Percentiles rank a stretch among this genome's conserved stretches.
Conservation (phyloP, 2,888 invertebrate genomes). For the Epinotia bilunana region DNA sequence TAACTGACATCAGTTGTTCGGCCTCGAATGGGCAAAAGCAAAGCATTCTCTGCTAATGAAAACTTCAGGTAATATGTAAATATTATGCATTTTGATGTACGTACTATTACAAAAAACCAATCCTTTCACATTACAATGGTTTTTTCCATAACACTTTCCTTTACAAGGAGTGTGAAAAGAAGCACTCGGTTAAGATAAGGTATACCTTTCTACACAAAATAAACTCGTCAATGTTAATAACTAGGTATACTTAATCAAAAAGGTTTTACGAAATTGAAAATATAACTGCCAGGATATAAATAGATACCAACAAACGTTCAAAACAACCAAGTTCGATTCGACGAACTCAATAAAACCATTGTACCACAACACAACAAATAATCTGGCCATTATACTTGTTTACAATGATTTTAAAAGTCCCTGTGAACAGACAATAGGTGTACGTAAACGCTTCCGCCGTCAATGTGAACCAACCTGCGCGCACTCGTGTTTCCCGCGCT, state of each 20-base stretch:
- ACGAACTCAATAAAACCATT: constrained; percentile 23
- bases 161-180: too few relatives aligned
- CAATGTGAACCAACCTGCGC: constrained; percentile 27
- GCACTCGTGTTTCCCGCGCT: constrained; percentile 45
- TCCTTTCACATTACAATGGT: too few relatives aligned
- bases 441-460: constrained; percentile 43
- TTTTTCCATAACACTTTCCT: too few relatives aligned
- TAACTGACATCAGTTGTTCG: too few relatives aligned
- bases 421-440: constrained; percentile 29
- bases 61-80: too few relatives aligned
- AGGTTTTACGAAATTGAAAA: constrained; percentile 1
- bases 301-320: not conserved
- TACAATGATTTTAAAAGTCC: constrained; percentile 40
- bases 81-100: too few relatives aligned
- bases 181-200: not conserved
- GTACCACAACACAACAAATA: constrained; percentile 22
- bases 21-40: too few relatives aligned
- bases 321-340: constrained; percentile 1
- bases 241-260: not conserved
- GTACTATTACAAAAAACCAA: too few relatives aligned
- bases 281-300: not conserved
- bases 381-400: constrained; percentile 6
- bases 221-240: constrained; percentile 5
- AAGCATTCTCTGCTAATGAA: too few relatives aligned
- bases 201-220: not conserved